Percentiles rank a stretch among this genome's conserved stretches.
Evolutionary conservation across 2,888 invertebrate genomes (phyloP).

Genomic region (Pristionchus fissidentatus): DNA sequence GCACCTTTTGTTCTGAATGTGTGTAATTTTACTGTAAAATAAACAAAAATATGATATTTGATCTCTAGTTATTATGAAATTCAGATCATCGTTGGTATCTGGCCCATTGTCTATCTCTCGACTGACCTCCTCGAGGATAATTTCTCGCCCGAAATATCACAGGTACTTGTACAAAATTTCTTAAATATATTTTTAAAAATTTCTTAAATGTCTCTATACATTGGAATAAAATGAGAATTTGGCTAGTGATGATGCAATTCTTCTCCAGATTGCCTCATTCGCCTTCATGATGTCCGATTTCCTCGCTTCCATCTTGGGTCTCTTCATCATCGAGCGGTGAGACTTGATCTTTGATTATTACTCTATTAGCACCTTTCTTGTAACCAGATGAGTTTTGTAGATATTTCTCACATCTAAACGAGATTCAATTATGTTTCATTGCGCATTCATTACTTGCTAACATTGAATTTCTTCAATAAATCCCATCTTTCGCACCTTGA

Average conservation of each 20-base stretch:
- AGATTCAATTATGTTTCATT: not conserved
- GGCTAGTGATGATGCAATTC: not conserved
- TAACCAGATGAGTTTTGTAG: not conserved
- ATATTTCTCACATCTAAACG: not conserved
- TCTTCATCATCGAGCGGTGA: conserved; percentile 34
- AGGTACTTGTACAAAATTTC: conserved; percentile 8
- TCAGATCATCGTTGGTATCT: conserved; percentile 61
- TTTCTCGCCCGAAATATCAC: conserved; percentile 45
- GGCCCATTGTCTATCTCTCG: conserved; percentile 52
- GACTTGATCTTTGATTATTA: conserved; percentile 39
- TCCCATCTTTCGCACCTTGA: not conserved
- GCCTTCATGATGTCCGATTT: conserved; percentile 63
- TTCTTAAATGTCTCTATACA: not conserved
- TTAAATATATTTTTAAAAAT: not conserved
- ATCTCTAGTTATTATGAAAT: not conserved
- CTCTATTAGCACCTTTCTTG: not conserved
- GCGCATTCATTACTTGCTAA: too few relatives aligned
- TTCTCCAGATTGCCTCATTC: conserved; percentile 58
- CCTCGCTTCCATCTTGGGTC: conserved; percentile 51
- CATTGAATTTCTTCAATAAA: not conserved
- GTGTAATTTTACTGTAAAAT: not conserved
- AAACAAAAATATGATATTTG: not conserved
- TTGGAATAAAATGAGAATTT: not conserved
- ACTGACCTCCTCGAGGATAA: conserved; percentile 48
- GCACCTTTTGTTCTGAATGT: too few relatives aligned